Evolutionary conservation across 2,888 invertebrate species (phyloP).

Genomic region (Tenthredo livida): DNA sequence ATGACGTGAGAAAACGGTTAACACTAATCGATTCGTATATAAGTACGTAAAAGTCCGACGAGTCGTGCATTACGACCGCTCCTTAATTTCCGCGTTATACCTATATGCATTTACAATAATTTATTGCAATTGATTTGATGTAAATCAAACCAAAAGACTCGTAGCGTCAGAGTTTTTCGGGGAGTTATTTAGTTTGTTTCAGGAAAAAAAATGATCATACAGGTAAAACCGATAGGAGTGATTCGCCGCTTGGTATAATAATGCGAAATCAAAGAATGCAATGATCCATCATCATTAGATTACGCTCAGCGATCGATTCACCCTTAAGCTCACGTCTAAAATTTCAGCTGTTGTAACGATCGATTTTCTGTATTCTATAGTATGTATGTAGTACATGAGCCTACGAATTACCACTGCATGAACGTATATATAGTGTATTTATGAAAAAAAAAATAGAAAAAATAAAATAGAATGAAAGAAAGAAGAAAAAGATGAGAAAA

Average conservation of each 20-base stretch:
- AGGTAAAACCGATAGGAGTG: not conserved
- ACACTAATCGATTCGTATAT: constrained; percentile 35
- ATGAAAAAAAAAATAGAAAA: not conserved
- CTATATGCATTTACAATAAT: not conserved
- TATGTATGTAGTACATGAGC: not conserved
- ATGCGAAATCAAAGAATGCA: not conserved
- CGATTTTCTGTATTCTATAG: not conserved
- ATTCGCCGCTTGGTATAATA: not conserved
- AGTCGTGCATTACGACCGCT: not conserved
- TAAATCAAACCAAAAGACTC: not conserved
- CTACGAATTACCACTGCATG: constrained; percentile 41
- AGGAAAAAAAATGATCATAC: not conserved
- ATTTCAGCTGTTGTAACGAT: constrained; percentile 36
- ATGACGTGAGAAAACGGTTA: constrained; percentile 48
- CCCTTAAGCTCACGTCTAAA: not conserved
- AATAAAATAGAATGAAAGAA: constrained; percentile 2
- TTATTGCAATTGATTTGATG: not conserved
- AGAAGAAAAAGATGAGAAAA: constrained; percentile 27
- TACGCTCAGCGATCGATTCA: constrained; percentile 28
- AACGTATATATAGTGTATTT: constrained; percentile 1
- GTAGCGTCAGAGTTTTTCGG: not conserved
- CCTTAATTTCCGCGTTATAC: not conserved
- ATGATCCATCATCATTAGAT: constrained; percentile 44
- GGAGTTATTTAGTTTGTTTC: not conserved
- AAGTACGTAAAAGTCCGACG: constrained; percentile 32